A percentile compares a stretch with the other conserved stretches of the same genome.
Evolutionary conservation across 2,797 vertebrate species (phyloP).

Genomic region (Anolis apletophallus): DNA sequence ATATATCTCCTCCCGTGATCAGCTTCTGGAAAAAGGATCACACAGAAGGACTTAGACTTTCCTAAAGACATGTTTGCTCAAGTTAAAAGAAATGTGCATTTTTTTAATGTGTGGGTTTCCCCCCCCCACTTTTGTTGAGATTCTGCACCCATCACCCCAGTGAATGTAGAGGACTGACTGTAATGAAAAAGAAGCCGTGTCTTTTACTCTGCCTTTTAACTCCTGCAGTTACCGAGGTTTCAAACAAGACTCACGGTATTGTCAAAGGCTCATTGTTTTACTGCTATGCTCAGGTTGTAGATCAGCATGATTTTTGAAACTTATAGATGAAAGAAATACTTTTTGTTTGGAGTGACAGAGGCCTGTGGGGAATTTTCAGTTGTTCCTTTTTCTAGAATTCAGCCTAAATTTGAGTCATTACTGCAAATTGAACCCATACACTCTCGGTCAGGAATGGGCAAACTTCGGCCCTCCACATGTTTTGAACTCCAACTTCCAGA

Average conservation of each 20-base stretch:
- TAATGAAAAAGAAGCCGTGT: background rate
- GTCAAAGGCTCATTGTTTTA: background rate
- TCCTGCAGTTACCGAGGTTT: constrained; percentile 28
- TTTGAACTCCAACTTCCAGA: no score
- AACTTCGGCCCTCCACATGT: no score
- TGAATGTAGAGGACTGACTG: background rate
- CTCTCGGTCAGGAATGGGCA: no score
- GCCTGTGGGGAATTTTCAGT: background rate
- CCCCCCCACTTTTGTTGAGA: no score
- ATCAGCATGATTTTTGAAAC: constrained; percentile 34
- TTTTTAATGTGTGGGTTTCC: no score
- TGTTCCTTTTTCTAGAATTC: background rate
- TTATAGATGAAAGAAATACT: background rate
- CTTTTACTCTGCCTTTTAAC: no score
- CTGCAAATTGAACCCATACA: background rate
- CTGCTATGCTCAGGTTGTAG: background rate
- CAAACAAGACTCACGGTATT: background rate
- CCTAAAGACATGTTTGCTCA: no score
- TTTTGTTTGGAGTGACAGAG: background rate
- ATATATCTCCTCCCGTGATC: no score
- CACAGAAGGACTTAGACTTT: no score
- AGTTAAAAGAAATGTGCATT: no score
- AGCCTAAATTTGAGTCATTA: background rate
- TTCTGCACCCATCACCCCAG: no score
- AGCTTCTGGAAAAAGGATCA: no score